These are phyloP conservation scores for Mythimna albipuncta DNA, from an alignment of 2,888 invertebrate genomes.

Conservation along the genomic window DNA sequence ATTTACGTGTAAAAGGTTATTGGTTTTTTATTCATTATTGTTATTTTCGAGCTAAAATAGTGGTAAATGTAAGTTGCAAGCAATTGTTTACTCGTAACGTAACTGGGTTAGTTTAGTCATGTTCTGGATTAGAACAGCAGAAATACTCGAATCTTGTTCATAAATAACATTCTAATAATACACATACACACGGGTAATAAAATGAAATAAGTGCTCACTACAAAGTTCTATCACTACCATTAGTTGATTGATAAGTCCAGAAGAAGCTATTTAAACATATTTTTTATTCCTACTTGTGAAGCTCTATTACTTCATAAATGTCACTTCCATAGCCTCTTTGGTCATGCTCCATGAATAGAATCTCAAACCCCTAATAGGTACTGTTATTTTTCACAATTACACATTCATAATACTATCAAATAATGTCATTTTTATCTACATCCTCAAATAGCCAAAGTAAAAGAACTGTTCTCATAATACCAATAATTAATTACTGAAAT, in stretches of 20 bases:
- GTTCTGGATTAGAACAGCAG: not conserved
- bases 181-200: not conserved
- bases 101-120: constrained; percentile 28
- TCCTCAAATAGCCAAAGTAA: not conserved
- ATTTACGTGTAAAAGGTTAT: not conserved
- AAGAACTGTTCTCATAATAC: not conserved
- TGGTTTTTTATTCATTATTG: not conserved
- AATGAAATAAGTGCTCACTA: not conserved
- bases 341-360: not conserved
- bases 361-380: not conserved
- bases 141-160: not conserved
- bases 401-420: too few relatives aligned
- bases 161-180: constrained; percentile 14
- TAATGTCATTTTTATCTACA: too few relatives aligned
- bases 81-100: constrained; percentile 32
- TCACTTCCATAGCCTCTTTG: not conserved
- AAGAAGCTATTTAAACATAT: not conserved
- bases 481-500: not conserved
- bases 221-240: not conserved
- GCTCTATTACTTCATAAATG: not conserved
- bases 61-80: not conserved
- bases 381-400: not conserved
- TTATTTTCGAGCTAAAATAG: not conserved
- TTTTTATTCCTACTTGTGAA: not conserved
- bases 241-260: too few relatives aligned